Evolutionary conservation across 2,888 invertebrate species (phyloP), one percentile per base, ranked within the genome.

Genomic region (Megastigmus dorsalis): DNA sequence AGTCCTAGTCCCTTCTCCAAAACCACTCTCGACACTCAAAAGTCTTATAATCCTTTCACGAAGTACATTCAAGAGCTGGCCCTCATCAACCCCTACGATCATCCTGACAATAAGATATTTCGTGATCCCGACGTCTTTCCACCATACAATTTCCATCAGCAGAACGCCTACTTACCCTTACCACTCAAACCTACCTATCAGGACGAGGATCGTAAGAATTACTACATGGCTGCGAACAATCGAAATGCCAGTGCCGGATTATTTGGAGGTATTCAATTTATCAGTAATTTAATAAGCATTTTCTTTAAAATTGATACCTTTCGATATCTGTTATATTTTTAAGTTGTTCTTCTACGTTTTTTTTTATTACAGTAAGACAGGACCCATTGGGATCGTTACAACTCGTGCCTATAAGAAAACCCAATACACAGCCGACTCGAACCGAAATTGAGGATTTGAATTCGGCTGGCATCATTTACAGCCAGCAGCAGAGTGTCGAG

Each of bases 141-240:
- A 5, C 54, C 70, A 0, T 63, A 77, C 10, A 62, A 80, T 0
- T 69, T 78, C 0, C 10, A 71, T 2, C 54, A 69, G 18, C 73
- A 80, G 5, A 71, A 72, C 1, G 54, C 33, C 0, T 82, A 79
- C n/a, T 63, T 82, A 10, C 80, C 80, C 0, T 26, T 78, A 1
- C 69, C 79, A 2, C 52, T 74, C 5, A 57, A 41, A 6, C 20
- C 73, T n/a, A 13, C 41, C 6, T 38, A 66, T 33, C 43, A 66
- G 0, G 50, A 60, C 5, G 73, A 73, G 9, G 57, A 62, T 26
- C 18, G 57, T 2, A 65, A 54, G 20, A 41, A 62, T 7, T 70
- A 60, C 20, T 63, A 70, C 5, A n/a, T n/a, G n/a, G 70, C 62
- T 1, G 33, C 48, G 55, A 28, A 20, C 3, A 62, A 3, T 38